phyloP scores from a whole-genome alignment of 2,797 vertebrate genomes.

The Yasuhikotakia modesta region DNA sequence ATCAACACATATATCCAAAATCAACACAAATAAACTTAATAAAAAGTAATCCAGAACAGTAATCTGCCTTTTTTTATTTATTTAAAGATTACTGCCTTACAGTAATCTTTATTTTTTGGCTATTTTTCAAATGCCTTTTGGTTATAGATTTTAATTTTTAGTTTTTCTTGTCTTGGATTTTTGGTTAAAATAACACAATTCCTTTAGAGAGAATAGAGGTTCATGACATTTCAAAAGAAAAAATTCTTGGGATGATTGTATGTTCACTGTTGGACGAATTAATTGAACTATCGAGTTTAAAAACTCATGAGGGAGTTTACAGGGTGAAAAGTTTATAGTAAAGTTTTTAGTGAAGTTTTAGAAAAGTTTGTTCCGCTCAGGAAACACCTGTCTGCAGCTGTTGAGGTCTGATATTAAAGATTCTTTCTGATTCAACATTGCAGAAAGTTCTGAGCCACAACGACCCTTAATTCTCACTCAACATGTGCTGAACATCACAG shows the following conservation, averaged over 20 bases:
- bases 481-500: constrained; percentile 49
- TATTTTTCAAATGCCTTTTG: no score
- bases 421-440: constrained; percentile 68
- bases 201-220: no score
- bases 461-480: constrained; percentile 56
- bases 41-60: no score
- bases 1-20: constrained; percentile 19
- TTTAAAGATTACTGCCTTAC: no score
- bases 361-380: neutral
- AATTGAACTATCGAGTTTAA: neutral
- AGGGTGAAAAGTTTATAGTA: no score
- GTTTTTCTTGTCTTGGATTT: no score
- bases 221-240: neutral
- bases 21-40: neutral
- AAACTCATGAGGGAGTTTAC: no score
- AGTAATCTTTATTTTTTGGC: no score
- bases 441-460: constrained; percentile 70
- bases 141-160: no score
- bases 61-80: no score
- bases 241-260: neutral
- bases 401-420: constrained; percentile 10
- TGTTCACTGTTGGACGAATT: neutral
- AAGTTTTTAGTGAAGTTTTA: neutral
- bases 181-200: no score
- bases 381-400: neutral